Conservation (phyloP, 1,140 invertebrate genomes). For the Dendrolimus punctatus region DNA sequence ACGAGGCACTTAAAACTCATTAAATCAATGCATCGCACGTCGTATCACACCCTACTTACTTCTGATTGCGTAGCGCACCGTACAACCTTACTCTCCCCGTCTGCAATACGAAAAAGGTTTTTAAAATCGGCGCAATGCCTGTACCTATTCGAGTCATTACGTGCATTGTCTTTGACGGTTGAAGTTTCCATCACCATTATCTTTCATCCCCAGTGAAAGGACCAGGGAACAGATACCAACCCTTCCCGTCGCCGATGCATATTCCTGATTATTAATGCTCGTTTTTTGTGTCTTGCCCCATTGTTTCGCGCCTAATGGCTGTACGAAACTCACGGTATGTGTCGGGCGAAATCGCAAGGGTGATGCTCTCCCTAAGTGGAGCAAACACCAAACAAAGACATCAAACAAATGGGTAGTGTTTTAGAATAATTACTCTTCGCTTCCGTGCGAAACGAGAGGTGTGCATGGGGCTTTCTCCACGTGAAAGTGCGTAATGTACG, state of each 20-base stretch:
- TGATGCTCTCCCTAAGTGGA: slow-evolving; percentile 64
- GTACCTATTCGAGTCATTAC: slow-evolving; percentile 24
- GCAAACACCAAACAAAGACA: slow-evolving; percentile 70
- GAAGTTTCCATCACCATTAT: slow-evolving; percentile 36
- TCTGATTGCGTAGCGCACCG: too few species aligned
- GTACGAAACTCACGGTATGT: slow-evolving; percentile 53
- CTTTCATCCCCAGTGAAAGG: slow-evolving; percentile 28
- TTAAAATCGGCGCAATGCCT: slow-evolving; percentile 9
- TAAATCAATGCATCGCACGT: too few species aligned
- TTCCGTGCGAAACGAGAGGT: slow-evolving; percentile 65
- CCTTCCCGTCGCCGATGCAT: slow-evolving; percentile 52
- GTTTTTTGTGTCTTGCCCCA: slow-evolving; percentile 64
- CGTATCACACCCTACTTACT: too few species aligned
- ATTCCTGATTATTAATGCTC: slow-evolving; percentile 68
- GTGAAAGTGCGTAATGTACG: slow-evolving; percentile 39
- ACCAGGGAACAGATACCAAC: slow-evolving; percentile 25
- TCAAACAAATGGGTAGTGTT: slow-evolving; percentile 71
- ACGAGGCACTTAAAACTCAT: too few species aligned
- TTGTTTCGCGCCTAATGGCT: slow-evolving; percentile 58
- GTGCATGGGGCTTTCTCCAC: slow-evolving; percentile 38
- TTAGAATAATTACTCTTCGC: slow-evolving; percentile 70
- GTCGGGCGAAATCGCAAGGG: slow-evolving; percentile 56
- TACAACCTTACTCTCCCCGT: background rate
- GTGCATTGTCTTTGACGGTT: slow-evolving; percentile 32
- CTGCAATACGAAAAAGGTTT: slow-evolving; percentile 4